Percentiles rank a stretch among this genome's conserved stretches.
Conservation (phyloP, 2,113 vertebrate genomes). For the Sander vitreus region DNA sequence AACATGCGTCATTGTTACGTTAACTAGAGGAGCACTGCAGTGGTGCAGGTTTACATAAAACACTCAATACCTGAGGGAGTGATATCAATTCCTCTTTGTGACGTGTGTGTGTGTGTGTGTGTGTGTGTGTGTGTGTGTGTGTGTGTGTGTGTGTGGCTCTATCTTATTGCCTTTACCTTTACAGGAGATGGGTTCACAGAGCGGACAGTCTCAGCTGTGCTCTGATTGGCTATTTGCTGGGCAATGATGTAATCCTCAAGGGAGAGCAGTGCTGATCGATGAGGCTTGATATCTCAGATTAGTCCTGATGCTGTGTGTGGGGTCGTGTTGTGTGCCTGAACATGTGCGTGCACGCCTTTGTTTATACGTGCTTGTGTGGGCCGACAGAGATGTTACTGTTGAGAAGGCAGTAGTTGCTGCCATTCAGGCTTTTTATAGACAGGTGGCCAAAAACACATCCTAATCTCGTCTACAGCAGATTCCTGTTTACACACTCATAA, state of each 20-base stretch:
- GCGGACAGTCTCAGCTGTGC: conserved; percentile 52
- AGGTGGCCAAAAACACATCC: conserved; percentile 18
- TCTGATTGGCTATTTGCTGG: conserved; percentile 69
- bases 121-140: conserved; percentile 28
- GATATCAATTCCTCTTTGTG: conserved; percentile 37
- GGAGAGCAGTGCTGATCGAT: conserved; percentile 69
- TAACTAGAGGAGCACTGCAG: conserved; percentile 10
- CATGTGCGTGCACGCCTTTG: conserved; percentile 21
- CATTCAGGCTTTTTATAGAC: conserved; percentile 36
- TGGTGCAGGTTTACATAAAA: conserved; percentile 44
- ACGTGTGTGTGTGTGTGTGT: conserved; percentile 30
- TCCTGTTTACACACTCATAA: conserved; percentile 27
- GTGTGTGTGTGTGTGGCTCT: not conserved
- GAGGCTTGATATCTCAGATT: conserved; percentile 67
- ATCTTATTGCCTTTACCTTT: conserved; percentile 57
- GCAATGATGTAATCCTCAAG: conserved; percentile 72
- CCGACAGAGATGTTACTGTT: conserved; percentile 39
- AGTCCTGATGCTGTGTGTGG: conserved; percentile 55
- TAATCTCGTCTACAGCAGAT: conserved; percentile 13
- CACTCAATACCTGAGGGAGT: conserved; percentile 34
- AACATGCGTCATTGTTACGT: conserved; percentile 5
- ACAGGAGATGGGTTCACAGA: conserved; percentile 64
- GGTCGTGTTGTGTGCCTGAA: conserved; percentile 32
- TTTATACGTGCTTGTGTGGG: conserved; percentile 39
- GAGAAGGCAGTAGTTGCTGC: conserved; percentile 30